These are phyloP conservation scores for Thamnophis sirtalis DNA, from an alignment of 2,113 vertebrate species.

Conservation along the genomic window DNA sequence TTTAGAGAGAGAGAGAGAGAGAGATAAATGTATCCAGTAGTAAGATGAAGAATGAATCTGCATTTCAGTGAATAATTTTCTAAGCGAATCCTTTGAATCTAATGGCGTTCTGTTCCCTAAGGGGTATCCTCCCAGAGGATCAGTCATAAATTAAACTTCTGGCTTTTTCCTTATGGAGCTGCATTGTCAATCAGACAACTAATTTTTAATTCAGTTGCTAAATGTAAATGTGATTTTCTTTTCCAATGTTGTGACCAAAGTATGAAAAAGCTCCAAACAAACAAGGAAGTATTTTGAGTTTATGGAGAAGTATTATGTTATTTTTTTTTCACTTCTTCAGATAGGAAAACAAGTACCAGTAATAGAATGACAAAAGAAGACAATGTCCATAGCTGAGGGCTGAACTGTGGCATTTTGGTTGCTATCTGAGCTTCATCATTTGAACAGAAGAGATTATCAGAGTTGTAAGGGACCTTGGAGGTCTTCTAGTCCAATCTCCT, in stretches of 20 bases:
- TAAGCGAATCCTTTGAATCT: background rate
- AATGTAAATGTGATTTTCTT: background rate
- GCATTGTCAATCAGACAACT: background rate
- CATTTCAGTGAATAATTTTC: background rate
- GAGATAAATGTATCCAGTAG: background rate
- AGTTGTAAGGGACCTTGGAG: background rate
- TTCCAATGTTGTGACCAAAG: background rate
- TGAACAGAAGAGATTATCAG: background rate
- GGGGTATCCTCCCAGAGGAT: background rate
- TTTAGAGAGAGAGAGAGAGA: too few species aligned
- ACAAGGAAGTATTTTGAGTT: background rate
- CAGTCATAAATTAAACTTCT: background rate
- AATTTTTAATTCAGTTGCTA: background rate
- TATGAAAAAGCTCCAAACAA: background rate
- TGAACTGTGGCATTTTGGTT: background rate
- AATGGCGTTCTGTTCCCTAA: background rate
- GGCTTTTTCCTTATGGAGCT: background rate
- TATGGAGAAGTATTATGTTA: background rate
- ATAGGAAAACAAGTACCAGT: background rate
- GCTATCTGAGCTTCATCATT: background rate
- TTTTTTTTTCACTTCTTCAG: background rate
- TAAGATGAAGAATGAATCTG: background rate
- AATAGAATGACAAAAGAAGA: background rate
- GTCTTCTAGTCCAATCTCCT: background rate
- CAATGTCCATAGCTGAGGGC: background rate